Conservation (phyloP, 2,888 invertebrate species). For the Diachrysia chrysitis region DNA sequence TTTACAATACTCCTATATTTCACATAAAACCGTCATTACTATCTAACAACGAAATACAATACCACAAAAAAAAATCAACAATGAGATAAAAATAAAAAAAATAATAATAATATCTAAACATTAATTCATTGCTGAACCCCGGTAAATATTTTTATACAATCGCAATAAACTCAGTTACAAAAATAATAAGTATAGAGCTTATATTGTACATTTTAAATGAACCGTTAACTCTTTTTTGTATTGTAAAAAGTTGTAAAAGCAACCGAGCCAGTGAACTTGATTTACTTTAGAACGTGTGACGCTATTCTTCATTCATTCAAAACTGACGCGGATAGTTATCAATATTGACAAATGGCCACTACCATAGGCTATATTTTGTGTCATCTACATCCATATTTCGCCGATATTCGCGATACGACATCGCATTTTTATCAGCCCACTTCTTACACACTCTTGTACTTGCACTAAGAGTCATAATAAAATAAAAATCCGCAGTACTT, state of each 20-base stretch:
- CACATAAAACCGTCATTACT: conserved; percentile 9
- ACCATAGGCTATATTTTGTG: conserved; percentile 5
- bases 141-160: conserved; percentile 11
- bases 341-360: conserved; percentile 13
- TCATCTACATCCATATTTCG: conserved; percentile 17
- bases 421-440: conserved; percentile 62
- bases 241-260: conserved; percentile 14
- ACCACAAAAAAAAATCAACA: not conserved
- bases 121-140: conserved; percentile 6
- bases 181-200: not conserved
- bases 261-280: conserved; percentile 25
- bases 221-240: conserved; percentile 8
- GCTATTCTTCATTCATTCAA: conserved; percentile 39
- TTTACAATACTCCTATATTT: conserved; percentile 27
- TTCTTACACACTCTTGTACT: conserved; percentile 64
- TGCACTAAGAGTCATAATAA: conserved; percentile 49
- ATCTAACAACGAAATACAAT: too few species aligned
- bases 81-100: conserved; percentile 10
- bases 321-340: conserved; percentile 39
- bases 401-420: conserved; percentile 46
- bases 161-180: not conserved
- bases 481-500: conserved; percentile 31
- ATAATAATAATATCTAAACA: too few species aligned
- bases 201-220: not conserved
- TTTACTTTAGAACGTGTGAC: conserved; percentile 42